Percentiles rank a stretch among this genome's conserved stretches.
phyloP scores from a whole-genome alignment of 1,140 invertebrate genomes.

The Oryzaephilus surinamensis region DNA sequence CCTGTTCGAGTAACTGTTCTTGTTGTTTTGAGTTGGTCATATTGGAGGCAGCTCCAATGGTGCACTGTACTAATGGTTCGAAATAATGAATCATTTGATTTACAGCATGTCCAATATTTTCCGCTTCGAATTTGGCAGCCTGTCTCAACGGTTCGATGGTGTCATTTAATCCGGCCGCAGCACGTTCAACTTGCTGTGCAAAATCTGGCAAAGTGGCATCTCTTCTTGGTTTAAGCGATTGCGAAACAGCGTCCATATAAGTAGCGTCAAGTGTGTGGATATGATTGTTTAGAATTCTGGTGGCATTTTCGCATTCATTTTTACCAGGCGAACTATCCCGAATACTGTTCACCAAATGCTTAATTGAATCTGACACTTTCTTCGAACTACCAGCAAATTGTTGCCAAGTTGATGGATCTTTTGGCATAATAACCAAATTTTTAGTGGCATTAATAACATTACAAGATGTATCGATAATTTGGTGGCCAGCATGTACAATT shows the following conservation, averaged over 20 bases:
- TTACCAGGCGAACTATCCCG: constrained; percentile 91
- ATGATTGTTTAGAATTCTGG: constrained; percentile 64
- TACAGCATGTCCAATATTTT: constrained; percentile 84
- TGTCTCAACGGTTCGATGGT: constrained; percentile 69
- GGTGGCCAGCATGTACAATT: constrained; percentile 71
- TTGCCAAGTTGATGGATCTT: constrained; percentile 90
- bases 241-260: constrained; percentile 75
- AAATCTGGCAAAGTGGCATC: constrained; percentile 67
- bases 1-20: constrained; percentile 78
- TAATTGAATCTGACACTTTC: constrained; percentile 92
- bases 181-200: constrained; percentile 36
- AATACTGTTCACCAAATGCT: constrained; percentile 82
- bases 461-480: constrained; percentile 75
- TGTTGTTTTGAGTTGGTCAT: constrained; percentile 85
- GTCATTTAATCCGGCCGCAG: constrained; percentile 64
- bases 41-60: constrained; percentile 81
- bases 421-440: constrained; percentile 75
- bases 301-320: constrained; percentile 79
- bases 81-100: constrained; percentile 71
- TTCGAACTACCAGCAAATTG: constrained; percentile 86
- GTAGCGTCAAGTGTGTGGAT: constrained; percentile 79
- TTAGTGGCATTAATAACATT: constrained; percentile 87
- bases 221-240: constrained; percentile 59
- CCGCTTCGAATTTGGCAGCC: constrained; percentile 83
- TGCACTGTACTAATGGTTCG: constrained; percentile 71